phyloP scores from a whole-genome alignment of 2,888 invertebrate species.

The Oligia latruncula region DNA sequence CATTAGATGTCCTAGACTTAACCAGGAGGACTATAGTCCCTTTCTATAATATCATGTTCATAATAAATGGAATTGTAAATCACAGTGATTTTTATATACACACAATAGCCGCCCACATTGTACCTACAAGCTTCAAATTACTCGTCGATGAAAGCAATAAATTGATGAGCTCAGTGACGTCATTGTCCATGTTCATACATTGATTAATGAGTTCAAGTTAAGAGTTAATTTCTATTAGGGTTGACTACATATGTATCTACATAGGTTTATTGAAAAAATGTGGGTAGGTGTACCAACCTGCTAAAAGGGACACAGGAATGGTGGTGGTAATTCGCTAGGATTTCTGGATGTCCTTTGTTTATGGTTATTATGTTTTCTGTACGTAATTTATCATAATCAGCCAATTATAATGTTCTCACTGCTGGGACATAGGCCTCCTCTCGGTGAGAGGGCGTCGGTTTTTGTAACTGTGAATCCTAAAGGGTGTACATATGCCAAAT shows the following conservation, averaged over 20 bases:
- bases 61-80: constrained; percentile 35
- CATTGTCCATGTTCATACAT: constrained; percentile 66
- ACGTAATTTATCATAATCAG: neutral
- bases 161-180: constrained; percentile 73
- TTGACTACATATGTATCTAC: neutral
- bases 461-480: neutral
- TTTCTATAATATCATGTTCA: constrained; percentile 5
- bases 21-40: neutral
- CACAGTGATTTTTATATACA: constrained; percentile 37
- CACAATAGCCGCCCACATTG: constrained; percentile 42
- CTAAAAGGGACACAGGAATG: neutral
- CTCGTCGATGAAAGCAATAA: constrained; percentile 72
- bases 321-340: neutral
- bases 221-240: constrained; percentile 38
- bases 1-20: neutral
- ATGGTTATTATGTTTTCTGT: neutral
- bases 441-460: neutral
- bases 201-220: constrained; percentile 59
- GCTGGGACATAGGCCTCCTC: too few relatives aligned
- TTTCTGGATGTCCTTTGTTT: neutral
- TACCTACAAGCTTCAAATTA: constrained; percentile 69
- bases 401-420: too few relatives aligned
- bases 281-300: neutral
- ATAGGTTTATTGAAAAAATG: neutral
- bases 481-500: too few relatives aligned